phyloP scores from a whole-genome alignment of 2,888 invertebrate genomes.

The Heliconius charithonia region DNA sequence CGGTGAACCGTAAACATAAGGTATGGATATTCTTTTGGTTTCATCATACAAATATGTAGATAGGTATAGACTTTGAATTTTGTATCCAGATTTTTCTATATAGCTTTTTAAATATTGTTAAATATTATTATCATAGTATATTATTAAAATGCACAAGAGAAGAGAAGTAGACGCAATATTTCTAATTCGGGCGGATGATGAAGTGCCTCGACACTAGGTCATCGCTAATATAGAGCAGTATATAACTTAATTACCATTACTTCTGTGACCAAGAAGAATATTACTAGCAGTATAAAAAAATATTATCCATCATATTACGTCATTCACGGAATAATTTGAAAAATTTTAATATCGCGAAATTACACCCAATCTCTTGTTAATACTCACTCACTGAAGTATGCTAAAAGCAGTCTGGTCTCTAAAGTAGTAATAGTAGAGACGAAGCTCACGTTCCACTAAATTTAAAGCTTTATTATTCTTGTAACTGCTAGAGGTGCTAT shows the following conservation, averaged over 20 bases:
- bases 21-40: conserved; percentile 13
- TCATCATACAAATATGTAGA: background rate
- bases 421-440: background rate
- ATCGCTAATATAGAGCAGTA: too few species aligned
- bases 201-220: background rate
- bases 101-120: too few species aligned
- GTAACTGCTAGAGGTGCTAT: background rate
- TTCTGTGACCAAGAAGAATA: background rate
- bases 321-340: background rate
- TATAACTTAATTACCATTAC: background rate
- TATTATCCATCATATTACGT: too few species aligned
- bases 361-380: conserved; percentile 8
- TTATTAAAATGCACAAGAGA: too few species aligned
- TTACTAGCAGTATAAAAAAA: background rate
- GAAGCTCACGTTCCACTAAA: conserved; percentile 7
- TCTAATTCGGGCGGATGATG: too few species aligned
- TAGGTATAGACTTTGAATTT: background rate
- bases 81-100: background rate
- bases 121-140: too few species aligned
- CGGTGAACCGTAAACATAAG: conserved; percentile 40
- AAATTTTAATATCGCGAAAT: conserved; percentile 18
- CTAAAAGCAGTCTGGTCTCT: conserved; percentile 14
- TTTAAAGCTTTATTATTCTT: background rate
- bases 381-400: conserved; percentile 9
- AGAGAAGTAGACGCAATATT: too few species aligned